Evolutionary conservation across 2,797 vertebrate genomes (phyloP), one percentile per base, ranked within the genome.

Genomic region (Acrossocheilus wenchowensis): DNA sequence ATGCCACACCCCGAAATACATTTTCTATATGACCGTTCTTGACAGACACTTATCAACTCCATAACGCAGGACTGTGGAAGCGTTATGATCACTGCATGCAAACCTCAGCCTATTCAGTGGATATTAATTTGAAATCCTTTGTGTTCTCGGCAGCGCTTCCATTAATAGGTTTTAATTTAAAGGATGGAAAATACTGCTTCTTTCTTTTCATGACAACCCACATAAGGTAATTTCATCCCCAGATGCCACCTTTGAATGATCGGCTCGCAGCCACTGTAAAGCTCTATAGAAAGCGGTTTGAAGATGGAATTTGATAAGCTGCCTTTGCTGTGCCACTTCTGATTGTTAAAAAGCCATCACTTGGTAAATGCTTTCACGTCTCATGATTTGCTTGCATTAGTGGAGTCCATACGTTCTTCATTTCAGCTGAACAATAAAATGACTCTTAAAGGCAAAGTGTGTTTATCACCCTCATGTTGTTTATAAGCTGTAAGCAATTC

Each of bases 51-150:
- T 34, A 54, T 54, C 23, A 23, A 2, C 62, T 68, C 60, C n/a
- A 14, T 9, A 68, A 66, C 6, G 23, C 62, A 7, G 6, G 21
- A 15, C 23, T 6, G 73, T 30, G 0, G 82, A 64, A 71, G 85
- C 79, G 62, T 83, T 87, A 87, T 81, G 90, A 77, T 84, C 48
- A 23, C 19, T 88, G 91, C 92, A 75, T 73, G 87, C 84, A 80
- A 87, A 88, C 86, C 90, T 85, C 43, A 54, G 92, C 93, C 90
- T 93, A 87, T 90, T 94, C 93, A 88, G 90, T 92, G 89, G 88
- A 92, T 94, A 94, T 95, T 94, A 92, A 95, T 96, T 95, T 83
- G 78, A 88, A 92, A 90, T 84, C 90, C 93, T 85, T 94, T 92
- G 93, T 92, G 93, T 89, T 94, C 89, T 94, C 86, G 26, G 90